These are phyloP conservation scores for Coracopsis vasa DNA, from an alignment of 2,113 vertebrate species.

Conservation along the genomic window DNA sequence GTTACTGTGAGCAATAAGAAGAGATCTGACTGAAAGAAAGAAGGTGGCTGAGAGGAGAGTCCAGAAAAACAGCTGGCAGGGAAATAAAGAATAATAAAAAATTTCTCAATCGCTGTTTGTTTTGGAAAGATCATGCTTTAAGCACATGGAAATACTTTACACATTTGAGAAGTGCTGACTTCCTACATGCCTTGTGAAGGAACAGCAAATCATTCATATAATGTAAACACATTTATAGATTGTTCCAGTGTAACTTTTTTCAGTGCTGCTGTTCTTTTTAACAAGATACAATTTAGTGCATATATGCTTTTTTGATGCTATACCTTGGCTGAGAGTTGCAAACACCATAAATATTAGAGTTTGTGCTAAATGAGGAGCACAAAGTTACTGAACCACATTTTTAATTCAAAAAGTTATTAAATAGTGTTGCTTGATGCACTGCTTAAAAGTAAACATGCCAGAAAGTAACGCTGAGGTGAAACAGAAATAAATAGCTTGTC, in stretches of 20 bases:
- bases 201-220: slow-evolving; percentile 73
- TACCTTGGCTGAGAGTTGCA: slow-evolving; percentile 21
- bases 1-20: slow-evolving; percentile 63
- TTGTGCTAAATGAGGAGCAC: neutral
- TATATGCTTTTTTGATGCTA: slow-evolving; percentile 21
- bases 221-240: slow-evolving; percentile 70
- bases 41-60: slow-evolving; percentile 57
- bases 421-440: neutral
- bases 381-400: neutral
- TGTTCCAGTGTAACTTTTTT: slow-evolving; percentile 65
- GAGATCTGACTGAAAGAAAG: slow-evolving; percentile 55
- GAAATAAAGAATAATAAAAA: slow-evolving; percentile 71
- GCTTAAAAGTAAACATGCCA: slow-evolving; percentile 1
- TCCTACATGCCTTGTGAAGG: slow-evolving; percentile 72
- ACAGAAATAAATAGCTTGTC: neutral
- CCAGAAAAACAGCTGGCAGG: slow-evolving; percentile 61
- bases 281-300: slow-evolving; percentile 29
- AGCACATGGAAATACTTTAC: slow-evolving; percentile 80
- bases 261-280: slow-evolving; percentile 46
- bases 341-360: neutral
- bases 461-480: neutral
- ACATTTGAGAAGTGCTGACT: slow-evolving; percentile 73
- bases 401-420: neutral
- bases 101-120: slow-evolving; percentile 69
- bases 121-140: slow-evolving; percentile 72